Base-by-base conservation (phyloP, 2,888 invertebrate species). In the Panzeria rudis region DNA sequence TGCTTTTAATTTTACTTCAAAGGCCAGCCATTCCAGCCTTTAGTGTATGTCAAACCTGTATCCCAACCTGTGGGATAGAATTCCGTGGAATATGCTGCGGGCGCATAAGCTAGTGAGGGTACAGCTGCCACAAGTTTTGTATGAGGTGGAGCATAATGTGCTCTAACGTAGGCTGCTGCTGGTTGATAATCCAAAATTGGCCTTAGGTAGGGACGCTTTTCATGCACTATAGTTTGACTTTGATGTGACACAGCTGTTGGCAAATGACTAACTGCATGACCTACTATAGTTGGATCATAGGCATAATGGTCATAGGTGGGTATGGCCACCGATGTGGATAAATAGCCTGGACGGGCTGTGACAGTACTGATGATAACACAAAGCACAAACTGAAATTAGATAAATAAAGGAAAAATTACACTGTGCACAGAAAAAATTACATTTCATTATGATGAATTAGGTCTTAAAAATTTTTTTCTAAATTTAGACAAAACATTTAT, bases 171-270 rank as follows among this genome's bases (percentile, higher is more conserved):
- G 3, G 71, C 68, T 0, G 73, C 85, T 2, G 90, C 82, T 0
- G 91, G 91, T 4, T 89, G 62, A 62, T 90, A 90, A 0, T 89
- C 88, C 11, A 91, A 69, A 50, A 92, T 90, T 25, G 91, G 91
- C 7, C 91, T 88, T 81, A 91, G 87, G 47, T 91, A 92, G 17
- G 92, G 92, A 66, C 92, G 90, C 80, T 91, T 92, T 87, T 92
- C 92, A 68, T 92, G 92, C 17, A 92, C 90, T 85, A 92, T 91
- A 15, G 92, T 92, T 56, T 91, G 91, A 78, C 92, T 92, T 84
- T 92, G 92, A 81, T 92, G 92, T 11, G 92, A 92, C 5, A 92
- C 87, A 2, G 92, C 92, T 0, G 92, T 89, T 8, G 92, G 92
- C 73, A 90, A 23, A 0, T 88, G 87, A 29, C 88, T 83, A 0